These are phyloP conservation scores for Bruchidius siliquastri DNA, from an alignment of 2,888 invertebrate genomes.

Conservation along the genomic window DNA sequence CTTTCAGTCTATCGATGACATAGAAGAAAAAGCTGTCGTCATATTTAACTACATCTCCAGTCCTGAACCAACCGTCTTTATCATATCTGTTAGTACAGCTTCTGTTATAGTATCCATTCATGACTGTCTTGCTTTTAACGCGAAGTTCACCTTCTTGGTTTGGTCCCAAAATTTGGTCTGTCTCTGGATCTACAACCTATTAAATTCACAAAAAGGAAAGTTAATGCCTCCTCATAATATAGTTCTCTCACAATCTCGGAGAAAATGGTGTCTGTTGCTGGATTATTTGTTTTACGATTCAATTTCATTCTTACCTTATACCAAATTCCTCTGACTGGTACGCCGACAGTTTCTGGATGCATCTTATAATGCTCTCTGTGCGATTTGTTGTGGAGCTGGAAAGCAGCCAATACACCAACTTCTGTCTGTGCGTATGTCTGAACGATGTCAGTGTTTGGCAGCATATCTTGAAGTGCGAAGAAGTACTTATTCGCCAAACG, in stretches of 20 bases:
- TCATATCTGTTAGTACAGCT: slow-evolving; percentile 46
- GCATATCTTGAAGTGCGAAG: slow-evolving; percentile 29
- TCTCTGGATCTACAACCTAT: slow-evolving; percentile 34
- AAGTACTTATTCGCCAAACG: slow-evolving; percentile 28
- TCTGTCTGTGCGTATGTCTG: slow-evolving; percentile 39
- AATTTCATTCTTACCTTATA: slow-evolving; percentile 36
- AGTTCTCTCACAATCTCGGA: too few species aligned
- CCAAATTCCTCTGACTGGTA: slow-evolving; percentile 27
- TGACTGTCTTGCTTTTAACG: slow-evolving; percentile 42
- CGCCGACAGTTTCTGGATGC: slow-evolving; percentile 31
- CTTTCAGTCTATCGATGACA: slow-evolving; percentile 51
- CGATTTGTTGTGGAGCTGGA: slow-evolving; percentile 26
- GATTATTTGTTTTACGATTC: too few species aligned
- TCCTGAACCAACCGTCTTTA: slow-evolving; percentile 49
- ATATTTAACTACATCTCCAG: slow-evolving; percentile 52
- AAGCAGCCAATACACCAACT: slow-evolving; percentile 30
- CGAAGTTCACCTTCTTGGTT: slow-evolving; percentile 52
- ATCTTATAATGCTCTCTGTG: slow-evolving; percentile 27
- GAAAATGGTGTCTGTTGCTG: too few species aligned
- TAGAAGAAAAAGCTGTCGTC: slow-evolving; percentile 49
- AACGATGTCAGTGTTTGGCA: slow-evolving; percentile 34
- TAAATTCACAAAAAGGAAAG: slow-evolving; percentile 7
- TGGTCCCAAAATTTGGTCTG: slow-evolving; percentile 34
- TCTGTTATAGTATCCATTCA: slow-evolving; percentile 49
- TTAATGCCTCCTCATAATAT: too few species aligned